A percentile compares a stretch with the other conserved stretches of the same genome.
phyloP scores from a whole-genome alignment of 2,113 vertebrate species.

The Mohoua ochrocephala region DNA sequence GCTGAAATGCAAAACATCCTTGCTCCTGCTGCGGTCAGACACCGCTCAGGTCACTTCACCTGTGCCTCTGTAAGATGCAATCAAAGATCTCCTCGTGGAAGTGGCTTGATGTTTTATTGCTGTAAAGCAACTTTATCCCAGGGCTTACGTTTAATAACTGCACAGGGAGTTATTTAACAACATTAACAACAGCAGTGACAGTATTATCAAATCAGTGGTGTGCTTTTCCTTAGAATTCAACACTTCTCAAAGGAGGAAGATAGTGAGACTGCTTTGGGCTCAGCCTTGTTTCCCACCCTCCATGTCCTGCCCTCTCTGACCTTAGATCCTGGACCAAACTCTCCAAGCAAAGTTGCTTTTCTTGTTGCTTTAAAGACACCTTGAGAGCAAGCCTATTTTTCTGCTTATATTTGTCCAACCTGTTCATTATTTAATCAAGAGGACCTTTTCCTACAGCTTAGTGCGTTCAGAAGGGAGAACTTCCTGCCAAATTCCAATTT shows the following conservation, averaged over 20 bases:
- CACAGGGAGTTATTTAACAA: neutral
- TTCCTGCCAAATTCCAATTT: neutral
- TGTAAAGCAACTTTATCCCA: neutral
- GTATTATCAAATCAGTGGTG: accelerated
- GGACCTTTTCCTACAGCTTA: neutral
- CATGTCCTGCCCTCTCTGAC: neutral
- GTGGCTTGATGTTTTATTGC: neutral
- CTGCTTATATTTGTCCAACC: neutral
- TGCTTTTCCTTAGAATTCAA: neutral
- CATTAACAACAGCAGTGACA: neutral
- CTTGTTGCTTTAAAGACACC: neutral
- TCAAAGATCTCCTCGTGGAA: accelerated
- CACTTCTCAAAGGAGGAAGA: neutral
- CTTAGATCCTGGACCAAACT: neutral
- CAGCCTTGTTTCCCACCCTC: neutral
- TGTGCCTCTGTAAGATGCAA: neutral
- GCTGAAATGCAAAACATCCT: neutral
- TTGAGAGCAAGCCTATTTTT: neutral
- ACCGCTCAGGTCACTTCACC: accelerated
- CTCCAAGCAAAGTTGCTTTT: neutral
- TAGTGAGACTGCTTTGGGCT: neutral
- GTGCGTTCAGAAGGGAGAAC: neutral
- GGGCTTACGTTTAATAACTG: neutral
- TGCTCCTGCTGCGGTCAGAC: neutral
- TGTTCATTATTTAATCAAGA: neutral